Percentiles rank a stretch among this genome's conserved stretches.
Conservation (phyloP, 2,113 vertebrate species). For the Theristicus caerulescens region DNA sequence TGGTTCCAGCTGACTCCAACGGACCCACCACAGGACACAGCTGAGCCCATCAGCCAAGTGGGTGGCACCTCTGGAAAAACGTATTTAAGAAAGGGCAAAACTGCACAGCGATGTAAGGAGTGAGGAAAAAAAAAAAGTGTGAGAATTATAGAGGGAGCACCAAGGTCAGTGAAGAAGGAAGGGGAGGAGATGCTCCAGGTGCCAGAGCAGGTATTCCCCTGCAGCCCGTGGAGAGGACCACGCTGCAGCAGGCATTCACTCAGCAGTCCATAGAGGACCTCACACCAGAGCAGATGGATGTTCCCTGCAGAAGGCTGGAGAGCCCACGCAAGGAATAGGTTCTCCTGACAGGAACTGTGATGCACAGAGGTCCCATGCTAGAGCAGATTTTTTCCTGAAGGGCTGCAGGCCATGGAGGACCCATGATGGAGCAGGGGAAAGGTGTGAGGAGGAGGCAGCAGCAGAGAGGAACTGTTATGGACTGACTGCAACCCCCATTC, state of each 20-base stretch:
- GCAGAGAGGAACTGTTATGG: background rate
- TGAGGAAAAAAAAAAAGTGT: background rate
- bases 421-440: background rate
- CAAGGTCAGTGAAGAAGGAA: background rate
- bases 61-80: background rate
- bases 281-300: background rate
- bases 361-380: background rate
- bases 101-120: background rate
- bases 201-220: background rate
- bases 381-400: background rate
- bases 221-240: background rate
- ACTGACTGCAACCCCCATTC: background rate
- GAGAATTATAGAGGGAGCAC: background rate
- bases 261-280: background rate
- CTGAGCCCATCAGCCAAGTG: background rate
- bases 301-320: background rate
- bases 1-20: background rate
- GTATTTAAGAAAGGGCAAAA: background rate
- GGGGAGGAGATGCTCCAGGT: background rate
- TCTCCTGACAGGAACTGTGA: background rate
- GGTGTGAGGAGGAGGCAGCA: background rate
- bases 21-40: background rate
- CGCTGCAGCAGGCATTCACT: background rate
- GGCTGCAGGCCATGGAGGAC: background rate
- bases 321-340: background rate